Base-by-base conservation (phyloP, 2,888 invertebrate genomes). In the Ochropleura plecta region DNA sequence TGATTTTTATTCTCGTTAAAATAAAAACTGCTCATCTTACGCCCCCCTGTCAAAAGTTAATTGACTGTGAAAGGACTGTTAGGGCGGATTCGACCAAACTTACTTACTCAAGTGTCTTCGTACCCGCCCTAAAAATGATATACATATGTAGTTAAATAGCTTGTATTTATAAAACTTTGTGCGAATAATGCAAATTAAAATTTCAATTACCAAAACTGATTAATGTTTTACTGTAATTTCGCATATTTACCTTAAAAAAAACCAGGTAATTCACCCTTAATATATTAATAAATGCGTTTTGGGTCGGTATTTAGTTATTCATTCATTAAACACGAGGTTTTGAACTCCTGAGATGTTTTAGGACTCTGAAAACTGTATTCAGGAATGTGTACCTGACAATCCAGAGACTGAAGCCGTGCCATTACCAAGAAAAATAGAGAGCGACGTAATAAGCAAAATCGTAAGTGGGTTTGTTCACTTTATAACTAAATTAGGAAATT, bases 161-260 rank as follows among this genome's bases (percentile, higher is more conserved):
- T 76, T 68, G 44, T 79, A 65, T 82, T 76, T 66, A 77, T 70
- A 64, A 65, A 70, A 70, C 57, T 64, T 70, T 86, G 77, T 86
- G 85, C 59, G 71, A 79, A 79, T 70, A 74, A 73, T 81, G 66
- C 73, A 88, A 84, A 88, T 85, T 86, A 88, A 86, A 88, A 76
- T 85, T 86, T 73, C 55, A 57, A 80, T 84, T 81, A 74, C 55
- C 57, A 82, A 81, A 18, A 69, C 73, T 70, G 76, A 74, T 60
- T 76, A 16, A 65, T 78, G 72, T 86, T 87, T 86, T 81, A 71
- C 62, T 85, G 51, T 10, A n/a, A 44, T n/a, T 40, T 18, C 40
- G 42, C 3, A 44, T 14, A 44, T n/a, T 40, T 18, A 49, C 59
- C 51, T 42, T 30, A 30, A 48, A 55, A 18, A 14, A n/a, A 4